These are phyloP conservation scores for Zoanthus sansibaricus DNA, from an alignment of 92 coral and sea anemone species.

Conservation along the genomic window DNA sequence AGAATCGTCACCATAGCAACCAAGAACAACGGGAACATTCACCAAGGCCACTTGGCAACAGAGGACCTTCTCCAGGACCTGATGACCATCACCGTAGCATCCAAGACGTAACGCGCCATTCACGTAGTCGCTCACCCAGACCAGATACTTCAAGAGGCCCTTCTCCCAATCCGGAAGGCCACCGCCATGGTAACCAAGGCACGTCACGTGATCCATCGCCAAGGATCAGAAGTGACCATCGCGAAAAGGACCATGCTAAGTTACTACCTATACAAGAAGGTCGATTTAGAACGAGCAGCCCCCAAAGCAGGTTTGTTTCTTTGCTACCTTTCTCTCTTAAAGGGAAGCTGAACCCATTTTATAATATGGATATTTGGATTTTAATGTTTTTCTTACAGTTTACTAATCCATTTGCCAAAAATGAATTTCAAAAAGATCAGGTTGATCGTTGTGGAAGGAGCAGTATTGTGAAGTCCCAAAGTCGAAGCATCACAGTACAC, in stretches of 20 bases:
- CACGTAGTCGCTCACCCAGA: conserved; percentile 37
- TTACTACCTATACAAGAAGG: conserved; percentile 26
- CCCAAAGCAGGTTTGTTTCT: conserved; percentile 26
- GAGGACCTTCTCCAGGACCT: conserved; percentile 8
- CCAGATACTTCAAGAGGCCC: conserved; percentile 8
- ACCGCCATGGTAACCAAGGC: conserved; percentile 12
- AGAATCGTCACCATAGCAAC: conserved; percentile 12
- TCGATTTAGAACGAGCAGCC: conserved; percentile 9
- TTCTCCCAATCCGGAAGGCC: background rate
- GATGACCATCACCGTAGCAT: conserved; percentile 19
- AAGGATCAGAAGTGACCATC: conserved; percentile 5
- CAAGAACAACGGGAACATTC: conserved; percentile 25
- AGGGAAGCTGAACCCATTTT: too few relatives aligned
- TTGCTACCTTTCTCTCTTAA: background rate
- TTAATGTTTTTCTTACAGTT: too few relatives aligned
- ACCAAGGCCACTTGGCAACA: conserved; percentile 11
- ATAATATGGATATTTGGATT: too few relatives aligned
- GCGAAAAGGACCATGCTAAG: conserved; percentile 25
- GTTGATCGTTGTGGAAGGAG: too few relatives aligned
- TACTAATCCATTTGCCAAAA: too few relatives aligned
- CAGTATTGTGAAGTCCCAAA: too few relatives aligned
- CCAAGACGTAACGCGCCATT: conserved; percentile 1
- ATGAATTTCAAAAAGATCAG: too few relatives aligned
- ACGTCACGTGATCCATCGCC: conserved; percentile 21
- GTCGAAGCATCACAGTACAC: too few relatives aligned